phyloP scores from a whole-genome alignment of 2,113 vertebrate genomes.

The Globicephala melas region DNA sequence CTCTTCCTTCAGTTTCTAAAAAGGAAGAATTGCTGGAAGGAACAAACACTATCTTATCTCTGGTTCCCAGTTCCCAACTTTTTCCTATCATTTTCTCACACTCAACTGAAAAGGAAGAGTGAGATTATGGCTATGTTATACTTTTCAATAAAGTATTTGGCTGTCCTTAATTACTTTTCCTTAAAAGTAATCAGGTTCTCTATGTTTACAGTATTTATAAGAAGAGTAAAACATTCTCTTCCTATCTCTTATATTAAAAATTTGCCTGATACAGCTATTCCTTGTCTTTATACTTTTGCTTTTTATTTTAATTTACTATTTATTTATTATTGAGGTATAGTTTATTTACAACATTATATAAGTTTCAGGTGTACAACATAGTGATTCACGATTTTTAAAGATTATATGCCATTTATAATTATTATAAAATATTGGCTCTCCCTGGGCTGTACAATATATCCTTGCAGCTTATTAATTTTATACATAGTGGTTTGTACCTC shows the following conservation, averaged over 20 bases:
- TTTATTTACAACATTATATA: not conserved
- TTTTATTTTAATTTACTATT: not conserved
- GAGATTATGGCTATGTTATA: not conserved
- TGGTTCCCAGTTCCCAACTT: not conserved
- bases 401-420: not conserved
- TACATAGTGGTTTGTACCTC: not conserved
- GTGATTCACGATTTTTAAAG: not conserved
- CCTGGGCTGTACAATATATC: not conserved
- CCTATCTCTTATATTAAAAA: not conserved
- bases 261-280: not conserved
- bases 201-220: not conserved
- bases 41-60: slow-evolving; percentile 39
- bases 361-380: not conserved
- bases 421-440: not conserved
- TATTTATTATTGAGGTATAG: not conserved
- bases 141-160: not conserved
- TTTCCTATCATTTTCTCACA: slow-evolving; percentile 30
- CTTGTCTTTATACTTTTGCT: not conserved
- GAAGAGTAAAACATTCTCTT: not conserved
- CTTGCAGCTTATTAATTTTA: not conserved
- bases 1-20: not conserved
- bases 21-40: slow-evolving; percentile 1
- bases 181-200: not conserved
- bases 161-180: not conserved
- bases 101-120: not conserved